phyloP scores from a whole-genome alignment of 2,888 invertebrate genomes.

The Drosophila leonis region DNA sequence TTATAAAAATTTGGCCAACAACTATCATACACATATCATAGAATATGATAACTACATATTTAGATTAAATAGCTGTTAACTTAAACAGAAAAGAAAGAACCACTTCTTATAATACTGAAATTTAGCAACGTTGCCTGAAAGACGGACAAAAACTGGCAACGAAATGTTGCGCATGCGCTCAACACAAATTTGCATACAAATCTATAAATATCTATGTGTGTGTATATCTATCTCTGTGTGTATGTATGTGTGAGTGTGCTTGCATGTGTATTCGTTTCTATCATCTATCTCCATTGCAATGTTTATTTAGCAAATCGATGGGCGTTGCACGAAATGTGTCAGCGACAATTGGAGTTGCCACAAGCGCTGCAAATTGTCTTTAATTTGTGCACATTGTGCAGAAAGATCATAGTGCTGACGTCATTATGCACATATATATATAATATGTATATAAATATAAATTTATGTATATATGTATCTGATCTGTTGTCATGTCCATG shows the following conservation, averaged over 20 bases:
- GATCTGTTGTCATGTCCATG: conserved; percentile 33
- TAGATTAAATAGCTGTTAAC: conserved; percentile 8
- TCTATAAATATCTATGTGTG: background rate
- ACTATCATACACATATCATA: conserved; percentile 16
- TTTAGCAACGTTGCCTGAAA: conserved; percentile 21
- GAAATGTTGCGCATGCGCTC: conserved; percentile 47
- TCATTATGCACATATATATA: conserved; percentile 29
- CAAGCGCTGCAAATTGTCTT: conserved; percentile 65
- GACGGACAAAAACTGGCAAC: conserved; percentile 24
- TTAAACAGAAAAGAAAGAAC: background rate
- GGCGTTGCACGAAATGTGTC: conserved; percentile 69
- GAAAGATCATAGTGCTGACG: conserved; percentile 57
- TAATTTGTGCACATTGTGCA: conserved; percentile 68
- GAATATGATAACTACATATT: conserved; percentile 1
- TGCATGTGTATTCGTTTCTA: conserved; percentile 14
- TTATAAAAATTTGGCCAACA: conserved; percentile 21
- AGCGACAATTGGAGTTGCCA: conserved; percentile 65
- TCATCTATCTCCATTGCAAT: conserved; percentile 36
- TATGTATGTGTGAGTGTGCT: conserved; percentile 1
- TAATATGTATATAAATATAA: background rate
- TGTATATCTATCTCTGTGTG: background rate
- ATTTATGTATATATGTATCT: background rate
- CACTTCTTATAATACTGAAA: conserved; percentile 7
- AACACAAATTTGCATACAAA: conserved; percentile 47
- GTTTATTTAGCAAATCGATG: conserved; percentile 57